Conservation (phyloP, 2,113 vertebrate species). For the Tenebrosternarchus preto region DNA sequence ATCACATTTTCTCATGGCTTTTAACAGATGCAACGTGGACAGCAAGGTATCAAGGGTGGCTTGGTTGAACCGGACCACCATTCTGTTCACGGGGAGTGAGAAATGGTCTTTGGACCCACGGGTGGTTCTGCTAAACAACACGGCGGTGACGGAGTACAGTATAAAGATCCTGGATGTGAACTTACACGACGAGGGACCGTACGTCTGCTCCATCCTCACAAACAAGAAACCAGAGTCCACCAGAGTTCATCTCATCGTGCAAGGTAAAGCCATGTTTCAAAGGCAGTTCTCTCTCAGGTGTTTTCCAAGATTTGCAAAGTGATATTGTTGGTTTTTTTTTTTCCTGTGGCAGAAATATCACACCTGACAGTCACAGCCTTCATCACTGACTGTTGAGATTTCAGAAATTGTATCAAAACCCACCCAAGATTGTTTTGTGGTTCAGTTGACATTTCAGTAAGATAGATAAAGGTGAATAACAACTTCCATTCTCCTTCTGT, state of each 20-base stretch:
- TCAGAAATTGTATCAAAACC: slow-evolving; percentile 35
- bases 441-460: slow-evolving; percentile 68
- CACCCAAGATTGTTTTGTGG: slow-evolving; percentile 55
- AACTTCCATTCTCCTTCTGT: slow-evolving; percentile 77
- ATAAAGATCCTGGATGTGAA: slow-evolving; percentile 93
- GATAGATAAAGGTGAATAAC: slow-evolving; percentile 85
- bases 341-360: background rate
- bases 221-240: slow-evolving; percentile 96
- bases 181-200: slow-evolving; percentile 91
- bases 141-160: slow-evolving; percentile 94
- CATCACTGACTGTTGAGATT: slow-evolving; percentile 20
- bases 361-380: slow-evolving; percentile 25
- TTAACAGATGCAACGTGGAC: slow-evolving; percentile 89
- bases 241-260: slow-evolving; percentile 92
- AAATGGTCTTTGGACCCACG: slow-evolving; percentile 97
- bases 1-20: background rate
- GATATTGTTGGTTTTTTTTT: slow-evolving; percentile 1
- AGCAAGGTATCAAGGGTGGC: slow-evolving; percentile 91
- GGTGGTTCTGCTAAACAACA: slow-evolving; percentile 90
- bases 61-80: slow-evolving; percentile 97
- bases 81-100: slow-evolving; percentile 91
- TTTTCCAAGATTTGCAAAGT: slow-evolving; percentile 28
- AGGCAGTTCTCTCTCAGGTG: slow-evolving; percentile 1
- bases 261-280: slow-evolving; percentile 75
- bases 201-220: slow-evolving; percentile 94